Evolutionary conservation across 2,888 invertebrate genomes (phyloP), one percentile per base, ranked within the genome.

Genomic region (Electrophaes corylata): DNA sequence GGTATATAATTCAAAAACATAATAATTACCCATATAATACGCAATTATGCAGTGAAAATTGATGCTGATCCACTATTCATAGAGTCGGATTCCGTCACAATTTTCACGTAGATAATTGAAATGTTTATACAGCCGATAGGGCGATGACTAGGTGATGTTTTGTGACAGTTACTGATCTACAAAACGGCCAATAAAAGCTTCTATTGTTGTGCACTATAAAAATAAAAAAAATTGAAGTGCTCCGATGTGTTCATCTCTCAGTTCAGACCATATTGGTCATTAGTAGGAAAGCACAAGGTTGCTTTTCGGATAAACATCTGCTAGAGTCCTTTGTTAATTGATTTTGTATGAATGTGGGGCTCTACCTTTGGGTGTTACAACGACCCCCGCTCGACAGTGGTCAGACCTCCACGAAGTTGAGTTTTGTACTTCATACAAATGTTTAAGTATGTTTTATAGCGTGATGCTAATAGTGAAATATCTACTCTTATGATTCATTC

Each of bases 131-230:
- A 88, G 88, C 84, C 86, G 86, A 86, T 46, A 45, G 16, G 69
- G 72, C 71, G 76, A 81, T 84, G 85, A 83, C 82, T 84, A 73
- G 46, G 19, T 35, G 76, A 81, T 83, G 73, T 78, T 85, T 83
- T 76, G 82, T 84, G 85, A 85, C 85, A 84, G 81, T 85, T 82
- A 82, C 81, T 76, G 79, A 81, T 84, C 79, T 77, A 85, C 87
- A 85, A 87, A 87, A 84, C 80, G 82, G 87, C 88, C 83, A 89
- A 88, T 88, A 87, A 86, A 84, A 78, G 76, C 72, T 66, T 69
- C 83, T 76, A 83, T 88, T 88, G 86, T 87, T 78, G 71, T 71
- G 68, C 72, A 73, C 76, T 82, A 79, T 26, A 44, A 44, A 33
- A 35, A 31, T 12, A 35, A 41, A 41, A 11, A 29, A 44, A 29